phyloP scores from a whole-genome alignment of 1,140 invertebrate species.

The Zelostemma sp. region DNA sequence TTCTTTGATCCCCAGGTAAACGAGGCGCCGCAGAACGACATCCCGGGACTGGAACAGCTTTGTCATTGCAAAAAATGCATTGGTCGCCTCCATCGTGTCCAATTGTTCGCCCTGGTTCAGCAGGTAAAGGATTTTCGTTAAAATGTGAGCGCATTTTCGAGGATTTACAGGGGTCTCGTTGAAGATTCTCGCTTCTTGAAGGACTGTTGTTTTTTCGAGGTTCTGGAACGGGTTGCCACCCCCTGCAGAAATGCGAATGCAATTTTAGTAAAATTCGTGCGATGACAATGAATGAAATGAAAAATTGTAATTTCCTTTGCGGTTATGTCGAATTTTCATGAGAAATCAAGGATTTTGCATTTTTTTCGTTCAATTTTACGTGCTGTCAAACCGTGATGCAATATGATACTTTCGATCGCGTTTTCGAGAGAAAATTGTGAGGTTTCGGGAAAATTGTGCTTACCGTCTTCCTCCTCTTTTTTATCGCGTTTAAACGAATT shows the following conservation, averaged over 20 bases:
- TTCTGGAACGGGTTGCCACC: conserved; percentile 92
- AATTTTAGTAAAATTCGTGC: neutral
- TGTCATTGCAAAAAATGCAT: conserved; percentile 99
- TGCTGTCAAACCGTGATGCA: neutral
- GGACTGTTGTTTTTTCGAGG: conserved; percentile 94
- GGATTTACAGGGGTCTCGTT: conserved; percentile 98
- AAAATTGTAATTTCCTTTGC: neutral
- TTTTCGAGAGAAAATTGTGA: neutral
- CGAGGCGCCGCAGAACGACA: conserved; percentile 92
- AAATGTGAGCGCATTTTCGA: conserved; percentile 94
- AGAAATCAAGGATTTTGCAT: neutral
- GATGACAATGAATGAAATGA: no score
- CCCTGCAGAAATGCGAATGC: conserved; percentile 59
- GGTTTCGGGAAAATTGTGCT: conserved; percentile 21
- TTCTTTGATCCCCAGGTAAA: conserved; percentile 98
- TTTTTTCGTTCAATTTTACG: neutral
- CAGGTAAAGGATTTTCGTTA: conserved; percentile 97
- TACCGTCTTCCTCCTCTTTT: conserved; percentile 40
- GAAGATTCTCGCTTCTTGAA: conserved; percentile 97
- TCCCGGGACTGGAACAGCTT: conserved; percentile 99
- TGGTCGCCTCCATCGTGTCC: conserved; percentile 94
- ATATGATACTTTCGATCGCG: neutral
- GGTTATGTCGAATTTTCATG: neutral
- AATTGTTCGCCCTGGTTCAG: conserved; percentile 96
- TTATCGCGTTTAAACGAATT: conserved; percentile 38